Percentiles rank a stretch among this genome's conserved stretches.
Conservation (phyloP, 53 echinoderm and acorn worm species). For the Hippasteria phrygiana region DNA sequence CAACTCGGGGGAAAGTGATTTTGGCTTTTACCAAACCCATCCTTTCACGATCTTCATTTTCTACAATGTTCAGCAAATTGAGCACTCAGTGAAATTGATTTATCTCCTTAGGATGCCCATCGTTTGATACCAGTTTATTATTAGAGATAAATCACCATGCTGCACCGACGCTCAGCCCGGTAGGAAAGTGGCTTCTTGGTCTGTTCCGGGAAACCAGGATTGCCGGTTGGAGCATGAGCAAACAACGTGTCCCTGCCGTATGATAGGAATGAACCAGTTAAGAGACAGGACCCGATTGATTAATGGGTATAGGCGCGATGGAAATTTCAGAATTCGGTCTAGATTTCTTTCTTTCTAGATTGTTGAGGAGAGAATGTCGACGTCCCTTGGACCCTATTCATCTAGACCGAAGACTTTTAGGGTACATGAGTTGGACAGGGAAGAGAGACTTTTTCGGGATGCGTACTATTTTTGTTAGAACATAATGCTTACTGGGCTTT, state of each 20-base stretch:
- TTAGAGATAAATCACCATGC: too few relatives aligned
- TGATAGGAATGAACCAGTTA: background rate
- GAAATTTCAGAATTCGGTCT: background rate
- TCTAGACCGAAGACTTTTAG: background rate
- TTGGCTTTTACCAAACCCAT: too few relatives aligned
- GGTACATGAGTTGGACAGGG: background rate
- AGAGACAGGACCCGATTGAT: background rate
- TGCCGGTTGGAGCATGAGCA: background rate
- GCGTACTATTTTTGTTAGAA: too few relatives aligned
- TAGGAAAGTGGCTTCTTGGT: background rate
- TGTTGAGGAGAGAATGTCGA: background rate
- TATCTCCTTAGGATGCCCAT: background rate
- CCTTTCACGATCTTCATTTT: too few relatives aligned
- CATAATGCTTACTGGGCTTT: too few relatives aligned
- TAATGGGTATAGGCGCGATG: background rate
- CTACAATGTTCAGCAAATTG: too few relatives aligned
- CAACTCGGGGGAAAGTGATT: too few relatives aligned
- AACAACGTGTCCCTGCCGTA: background rate
- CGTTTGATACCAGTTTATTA: background rate
- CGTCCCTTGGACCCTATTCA: background rate
- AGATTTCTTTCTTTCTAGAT: background rate
- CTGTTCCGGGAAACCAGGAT: background rate
- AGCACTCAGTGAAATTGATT: too few relatives aligned
- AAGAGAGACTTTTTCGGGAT: too few relatives aligned
- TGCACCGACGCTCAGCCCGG: background rate